phyloP scores from a whole-genome alignment of 2,797 vertebrate genomes.

The Odontamblyopus lacepedii region DNA sequence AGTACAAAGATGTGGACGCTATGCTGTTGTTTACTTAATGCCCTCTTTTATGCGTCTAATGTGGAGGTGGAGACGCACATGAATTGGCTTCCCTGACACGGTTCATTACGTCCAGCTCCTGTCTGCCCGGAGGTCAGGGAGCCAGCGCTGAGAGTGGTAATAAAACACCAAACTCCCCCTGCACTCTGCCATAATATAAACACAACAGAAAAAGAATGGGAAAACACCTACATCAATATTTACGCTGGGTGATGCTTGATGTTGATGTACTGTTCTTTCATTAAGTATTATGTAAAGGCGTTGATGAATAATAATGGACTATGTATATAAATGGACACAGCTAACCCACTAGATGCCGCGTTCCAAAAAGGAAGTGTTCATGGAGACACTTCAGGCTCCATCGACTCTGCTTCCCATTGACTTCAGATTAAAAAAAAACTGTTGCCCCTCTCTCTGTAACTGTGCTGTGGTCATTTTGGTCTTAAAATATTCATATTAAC shows the following conservation, averaged over 20 bases:
- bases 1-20: constrained; percentile 35
- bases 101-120: constrained; percentile 50
- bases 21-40: constrained; percentile 47
- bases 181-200: background rate
- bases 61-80: constrained; percentile 38
- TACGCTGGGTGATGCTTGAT: background rate
- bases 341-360: no score
- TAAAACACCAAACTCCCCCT: constrained; percentile 33
- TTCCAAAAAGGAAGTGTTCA: no score
- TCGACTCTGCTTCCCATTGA: no score
- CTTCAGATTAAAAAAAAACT: no score
- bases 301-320: no score
- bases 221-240: background rate
- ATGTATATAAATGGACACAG: no score
- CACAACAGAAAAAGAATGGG: constrained; percentile 10
- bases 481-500: no score
- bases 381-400: no score
- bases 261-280: background rate
- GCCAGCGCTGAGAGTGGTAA: constrained; percentile 44
- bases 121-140: constrained; percentile 42
- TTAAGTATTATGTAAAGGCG: background rate
- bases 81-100: constrained; percentile 49
- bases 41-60: constrained; percentile 45
- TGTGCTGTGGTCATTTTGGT: no score
- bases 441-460: no score